These are phyloP conservation scores for Carassius carassius DNA, from an alignment of 2,113 vertebrate genomes.

Conservation along the genomic window DNA sequence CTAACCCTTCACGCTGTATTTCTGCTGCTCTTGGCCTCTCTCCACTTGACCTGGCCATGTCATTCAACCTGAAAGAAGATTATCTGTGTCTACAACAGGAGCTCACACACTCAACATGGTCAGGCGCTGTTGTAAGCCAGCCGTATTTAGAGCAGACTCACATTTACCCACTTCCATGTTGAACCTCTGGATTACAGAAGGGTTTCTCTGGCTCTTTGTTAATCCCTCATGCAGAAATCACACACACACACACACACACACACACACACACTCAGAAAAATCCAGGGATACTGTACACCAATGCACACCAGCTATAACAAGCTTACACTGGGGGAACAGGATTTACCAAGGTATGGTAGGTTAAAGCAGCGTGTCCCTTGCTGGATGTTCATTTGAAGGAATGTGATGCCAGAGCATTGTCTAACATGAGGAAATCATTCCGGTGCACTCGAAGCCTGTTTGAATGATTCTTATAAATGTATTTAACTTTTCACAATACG, in stretches of 20 bases:
- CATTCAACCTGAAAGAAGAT: slow-evolving; percentile 49
- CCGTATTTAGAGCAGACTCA: slow-evolving; percentile 58
- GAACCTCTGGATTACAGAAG: slow-evolving; percentile 50
- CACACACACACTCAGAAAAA: slow-evolving; percentile 25
- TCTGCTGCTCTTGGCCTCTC: neutral
- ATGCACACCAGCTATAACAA: slow-evolving; percentile 35
- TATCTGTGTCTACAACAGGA: slow-evolving; percentile 49
- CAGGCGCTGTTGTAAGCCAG: slow-evolving; percentile 45
- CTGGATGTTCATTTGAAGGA: neutral
- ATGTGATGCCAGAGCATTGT: neutral
- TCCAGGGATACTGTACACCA: slow-evolving; percentile 1
- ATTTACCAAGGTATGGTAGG: slow-evolving; percentile 29
- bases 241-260: slow-evolving; percentile 17
- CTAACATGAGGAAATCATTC: neutral
- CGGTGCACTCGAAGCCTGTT: neutral
- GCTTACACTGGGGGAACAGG: slow-evolving; percentile 25
- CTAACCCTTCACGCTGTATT: neutral
- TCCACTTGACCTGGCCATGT: neutral
- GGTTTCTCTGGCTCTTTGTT: slow-evolving; percentile 31
- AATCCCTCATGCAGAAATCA: slow-evolving; percentile 43
- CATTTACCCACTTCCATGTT: slow-evolving; percentile 36
- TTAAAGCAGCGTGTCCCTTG: neutral
- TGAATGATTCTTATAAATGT: neutral
- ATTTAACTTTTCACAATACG: too few species aligned
- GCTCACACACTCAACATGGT: slow-evolving; percentile 15